These are phyloP conservation scores for Stratiolaelaps scimitus DNA, from an alignment of 1,140 invertebrate genomes.

Conservation along the genomic window DNA sequence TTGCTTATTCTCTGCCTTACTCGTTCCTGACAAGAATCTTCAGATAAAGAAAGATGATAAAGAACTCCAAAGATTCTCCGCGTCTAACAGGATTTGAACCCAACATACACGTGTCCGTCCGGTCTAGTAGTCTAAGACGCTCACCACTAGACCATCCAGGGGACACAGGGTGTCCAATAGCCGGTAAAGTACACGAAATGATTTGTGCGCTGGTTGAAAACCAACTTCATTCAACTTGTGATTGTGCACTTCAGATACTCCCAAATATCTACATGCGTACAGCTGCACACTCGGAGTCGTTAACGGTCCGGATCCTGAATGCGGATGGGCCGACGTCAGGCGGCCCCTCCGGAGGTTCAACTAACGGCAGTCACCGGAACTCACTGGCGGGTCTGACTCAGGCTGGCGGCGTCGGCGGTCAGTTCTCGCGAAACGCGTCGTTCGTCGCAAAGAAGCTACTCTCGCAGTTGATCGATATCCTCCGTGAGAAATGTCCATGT, in stretches of 20 bases:
- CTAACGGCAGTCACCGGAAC: not conserved
- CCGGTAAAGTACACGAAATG: no score
- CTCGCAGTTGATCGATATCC: constrained; percentile 18
- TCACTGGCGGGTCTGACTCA: not conserved
- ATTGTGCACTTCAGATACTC: constrained; percentile 13
- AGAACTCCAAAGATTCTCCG: no score
- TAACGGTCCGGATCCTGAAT: not conserved
- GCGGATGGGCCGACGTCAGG: not conserved
- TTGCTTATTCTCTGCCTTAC: no score
- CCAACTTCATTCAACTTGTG: constrained; percentile 9
- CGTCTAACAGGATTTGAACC: no score
- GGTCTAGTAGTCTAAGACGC: no score
- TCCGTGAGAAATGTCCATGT: not conserved
- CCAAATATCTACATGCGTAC: constrained; percentile 20
- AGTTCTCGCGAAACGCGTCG: constrained; percentile 1
- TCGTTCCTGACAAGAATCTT: no score
- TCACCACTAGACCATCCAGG: no score
- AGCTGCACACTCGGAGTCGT: not conserved
- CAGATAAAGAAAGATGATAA: no score
- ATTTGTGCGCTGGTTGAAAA: no score
- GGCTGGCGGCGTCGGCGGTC: not conserved
- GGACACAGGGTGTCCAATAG: no score
- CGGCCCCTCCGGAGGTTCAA: not conserved
- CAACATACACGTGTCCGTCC: no score
- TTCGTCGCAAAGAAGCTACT: constrained; percentile 21